These are phyloP conservation scores for Eupsilia transversa DNA, from an alignment of 2,888 invertebrate genomes.

Conservation along the genomic window DNA sequence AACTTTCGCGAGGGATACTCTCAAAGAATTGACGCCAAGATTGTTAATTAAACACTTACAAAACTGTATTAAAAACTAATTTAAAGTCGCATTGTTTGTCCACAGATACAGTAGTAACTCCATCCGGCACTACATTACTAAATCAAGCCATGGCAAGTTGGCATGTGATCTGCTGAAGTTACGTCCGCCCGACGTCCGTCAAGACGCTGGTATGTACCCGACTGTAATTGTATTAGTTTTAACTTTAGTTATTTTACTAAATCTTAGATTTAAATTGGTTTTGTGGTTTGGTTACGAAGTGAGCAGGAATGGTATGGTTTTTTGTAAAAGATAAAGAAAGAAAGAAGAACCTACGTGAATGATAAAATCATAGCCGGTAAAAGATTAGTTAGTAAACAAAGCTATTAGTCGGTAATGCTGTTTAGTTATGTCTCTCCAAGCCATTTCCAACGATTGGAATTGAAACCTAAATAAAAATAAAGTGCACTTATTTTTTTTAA, in stretches of 20 bases:
- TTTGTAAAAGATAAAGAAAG: neutral
- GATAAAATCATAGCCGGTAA: too few relatives aligned
- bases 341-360: too few relatives aligned
- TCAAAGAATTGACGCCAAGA: conserved; percentile 16
- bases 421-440: too few relatives aligned
- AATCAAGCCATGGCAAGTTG: conserved; percentile 57
- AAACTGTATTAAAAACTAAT: conserved; percentile 26
- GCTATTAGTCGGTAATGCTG: too few relatives aligned
- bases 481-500: too few relatives aligned
- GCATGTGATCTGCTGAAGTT: conserved; percentile 57
- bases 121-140: conserved; percentile 41
- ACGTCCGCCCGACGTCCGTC: conserved; percentile 28
- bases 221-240: conserved; percentile 30
- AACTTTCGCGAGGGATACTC: neutral
- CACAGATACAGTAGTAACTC: conserved; percentile 48
- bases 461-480: too few relatives aligned
- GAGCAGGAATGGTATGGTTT: conserved; percentile 13
- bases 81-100: conserved; percentile 40
- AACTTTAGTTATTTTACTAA: neutral
- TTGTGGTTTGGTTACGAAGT: conserved; percentile 1
- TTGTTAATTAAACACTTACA: conserved; percentile 25
- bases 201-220: conserved; percentile 55
- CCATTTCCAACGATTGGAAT: too few relatives aligned
- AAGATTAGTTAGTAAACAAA: too few relatives aligned
- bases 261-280: conserved; percentile 8